Evolutionary conservation across 2,797 vertebrate genomes (phyloP).

Genomic region (Avahi laniger): DNA sequence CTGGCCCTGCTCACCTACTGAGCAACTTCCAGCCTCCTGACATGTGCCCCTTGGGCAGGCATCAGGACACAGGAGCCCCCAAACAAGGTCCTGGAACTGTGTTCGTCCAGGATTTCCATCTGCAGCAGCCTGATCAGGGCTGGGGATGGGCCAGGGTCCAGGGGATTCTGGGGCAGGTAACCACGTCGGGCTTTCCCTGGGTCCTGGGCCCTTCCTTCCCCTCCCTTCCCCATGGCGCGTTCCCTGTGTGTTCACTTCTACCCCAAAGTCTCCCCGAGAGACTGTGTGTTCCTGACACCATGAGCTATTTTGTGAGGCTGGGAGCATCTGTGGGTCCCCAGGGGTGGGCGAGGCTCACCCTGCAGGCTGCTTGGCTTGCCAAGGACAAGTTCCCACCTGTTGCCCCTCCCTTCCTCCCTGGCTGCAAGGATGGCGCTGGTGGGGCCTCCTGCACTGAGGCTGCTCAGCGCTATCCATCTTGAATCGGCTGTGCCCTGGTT

Average conservation of each 20-base stretch:
- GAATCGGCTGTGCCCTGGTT: neutral
- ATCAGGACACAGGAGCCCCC: neutral
- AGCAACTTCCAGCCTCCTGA: neutral
- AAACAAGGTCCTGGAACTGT: too few relatives aligned
- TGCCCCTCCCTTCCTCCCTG: neutral
- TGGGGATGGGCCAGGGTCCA: neutral
- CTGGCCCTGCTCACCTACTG: neutral
- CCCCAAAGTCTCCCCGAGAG: neutral
- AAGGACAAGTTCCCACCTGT: neutral
- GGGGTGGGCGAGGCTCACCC: neutral
- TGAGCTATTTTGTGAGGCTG: accelerated
- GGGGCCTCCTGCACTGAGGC: neutral
- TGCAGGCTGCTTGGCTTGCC: neutral
- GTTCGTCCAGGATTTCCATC: neutral
- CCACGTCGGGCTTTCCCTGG: neutral
- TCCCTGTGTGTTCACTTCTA: neutral
- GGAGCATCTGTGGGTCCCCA: neutral
- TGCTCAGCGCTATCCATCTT: neutral
- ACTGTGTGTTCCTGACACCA: neutral
- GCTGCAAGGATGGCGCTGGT: neutral
- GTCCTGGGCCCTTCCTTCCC: neutral
- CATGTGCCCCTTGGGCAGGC: neutral
- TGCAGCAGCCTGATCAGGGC: neutral
- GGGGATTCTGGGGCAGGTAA: neutral
- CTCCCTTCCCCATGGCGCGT: neutral